Base-by-base conservation (phyloP, 2,888 invertebrate species). In the Lasioglossum villosulum region DNA sequence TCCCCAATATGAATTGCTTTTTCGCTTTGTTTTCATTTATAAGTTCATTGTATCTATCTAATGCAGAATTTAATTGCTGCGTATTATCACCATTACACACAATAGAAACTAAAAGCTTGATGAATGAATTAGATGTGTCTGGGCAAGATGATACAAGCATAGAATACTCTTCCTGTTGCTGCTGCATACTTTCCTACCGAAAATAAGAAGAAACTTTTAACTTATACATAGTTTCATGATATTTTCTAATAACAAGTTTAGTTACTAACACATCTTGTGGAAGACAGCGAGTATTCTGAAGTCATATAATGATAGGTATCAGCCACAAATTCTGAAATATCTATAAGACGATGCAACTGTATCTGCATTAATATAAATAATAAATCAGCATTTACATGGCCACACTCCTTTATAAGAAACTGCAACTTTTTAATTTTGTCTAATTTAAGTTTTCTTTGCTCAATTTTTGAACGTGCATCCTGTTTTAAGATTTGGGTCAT, bases 351-450 rank as follows among this genome's bases (percentile, higher is more conserved):
- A 12, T 88, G 90, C 82, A 88, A 90, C 83, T 95, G 94, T 42
- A 93, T 90, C 80, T 93, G 92, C 92, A 95, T 93, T 72, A 95
- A 78, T 79, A 94, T 91, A 68, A 92, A 93, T 5, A 95, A 82
- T 75, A 95, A 88, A 87, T 94, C 94, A 6, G 93, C 91, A 78
- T 92, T 89, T 23, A 92, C 93, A 80, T 94, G 93, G 23, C 95
- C 95, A 63, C 91, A 91, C 74, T 94, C 93, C 73, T 91, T 91
- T 0, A 92, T 92, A 14, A 95, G 86, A 14, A 82, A 80, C 56
- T 82, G 86, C 37, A 95, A 86, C 63, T 88, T 89, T 56, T 93
- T 91, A 42, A 95, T 88, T 79, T 91, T 94, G 48, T 83, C 73
- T 23, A 94, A 88, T 4, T 89, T 91, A 48, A 78, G 66, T 83